Evolutionary conservation across 2,888 invertebrate genomes (phyloP).

Genomic region (Dorcus parallelipipedus): DNA sequence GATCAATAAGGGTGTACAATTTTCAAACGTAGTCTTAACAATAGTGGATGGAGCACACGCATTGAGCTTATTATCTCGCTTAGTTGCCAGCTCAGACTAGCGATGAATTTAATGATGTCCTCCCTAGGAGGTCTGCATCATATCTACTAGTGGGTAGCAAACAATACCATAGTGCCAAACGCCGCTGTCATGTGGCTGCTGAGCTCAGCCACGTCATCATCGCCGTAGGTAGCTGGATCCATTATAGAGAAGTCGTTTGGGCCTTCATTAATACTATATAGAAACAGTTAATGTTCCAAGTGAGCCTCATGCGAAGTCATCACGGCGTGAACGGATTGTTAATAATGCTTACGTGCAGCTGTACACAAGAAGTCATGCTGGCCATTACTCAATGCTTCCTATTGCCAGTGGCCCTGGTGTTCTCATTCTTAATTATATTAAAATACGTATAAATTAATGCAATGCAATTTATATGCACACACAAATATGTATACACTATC

Average conservation of each 20-base stretch:
- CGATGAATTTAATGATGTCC: slow-evolving; percentile 32
- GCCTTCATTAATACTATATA: slow-evolving; percentile 30
- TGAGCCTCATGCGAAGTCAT: slow-evolving; percentile 16
- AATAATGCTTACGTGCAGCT: slow-evolving; percentile 17
- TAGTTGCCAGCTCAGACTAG: slow-evolving; percentile 28
- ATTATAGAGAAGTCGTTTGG: slow-evolving; percentile 25
- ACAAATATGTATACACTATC: no score
- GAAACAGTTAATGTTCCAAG: slow-evolving; percentile 31
- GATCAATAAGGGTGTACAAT: no score
- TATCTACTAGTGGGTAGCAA: slow-evolving; percentile 19
- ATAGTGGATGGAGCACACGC: slow-evolving; percentile 1
- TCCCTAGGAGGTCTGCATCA: slow-evolving; percentile 29
- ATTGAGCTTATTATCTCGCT: slow-evolving; percentile 26
- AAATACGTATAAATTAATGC: no score
- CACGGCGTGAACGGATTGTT: slow-evolving; percentile 23
- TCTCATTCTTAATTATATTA: no score
- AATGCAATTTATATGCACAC: no score
- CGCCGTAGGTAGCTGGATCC: background rate
- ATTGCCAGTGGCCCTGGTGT: no score
- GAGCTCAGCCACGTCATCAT: slow-evolving; percentile 16
- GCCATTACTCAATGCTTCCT: background rate
- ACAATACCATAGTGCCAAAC: slow-evolving; percentile 7
- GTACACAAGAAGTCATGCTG: slow-evolving; percentile 5
- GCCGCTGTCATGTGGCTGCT: slow-evolving; percentile 17
- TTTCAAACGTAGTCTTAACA: no score